These are phyloP conservation scores for Philaenus spumarius DNA, from an alignment of 1,140 invertebrate species.

Conservation along the genomic window DNA sequence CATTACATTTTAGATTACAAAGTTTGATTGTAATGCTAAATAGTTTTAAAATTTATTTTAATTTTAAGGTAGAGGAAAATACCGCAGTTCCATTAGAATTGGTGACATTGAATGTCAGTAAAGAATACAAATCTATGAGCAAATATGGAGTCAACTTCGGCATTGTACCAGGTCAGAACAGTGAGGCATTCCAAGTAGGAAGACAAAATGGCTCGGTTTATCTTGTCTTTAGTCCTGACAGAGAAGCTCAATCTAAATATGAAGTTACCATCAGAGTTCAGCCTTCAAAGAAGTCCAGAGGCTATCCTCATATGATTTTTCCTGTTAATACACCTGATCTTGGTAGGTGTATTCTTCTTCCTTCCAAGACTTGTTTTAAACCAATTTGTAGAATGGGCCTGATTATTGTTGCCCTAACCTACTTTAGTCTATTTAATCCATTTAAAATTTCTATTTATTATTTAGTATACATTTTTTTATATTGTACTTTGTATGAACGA, in stretches of 20 bases:
- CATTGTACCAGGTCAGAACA: slow-evolving; percentile 47
- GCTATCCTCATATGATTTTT: slow-evolving; percentile 58
- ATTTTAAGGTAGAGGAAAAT: slow-evolving; percentile 57
- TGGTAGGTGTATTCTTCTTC: slow-evolving; percentile 33
- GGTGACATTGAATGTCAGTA: slow-evolving; percentile 52
- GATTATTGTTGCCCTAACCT: too few species aligned
- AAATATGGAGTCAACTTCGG: slow-evolving; percentile 42
- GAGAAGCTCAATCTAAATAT: slow-evolving; percentile 56
- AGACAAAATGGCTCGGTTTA: slow-evolving; percentile 63
- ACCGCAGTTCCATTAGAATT: slow-evolving; percentile 58
- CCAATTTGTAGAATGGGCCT: too few species aligned
- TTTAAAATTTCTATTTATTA: too few species aligned
- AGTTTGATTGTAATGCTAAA: too few species aligned
- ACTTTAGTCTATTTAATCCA: too few species aligned
- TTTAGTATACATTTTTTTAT: too few species aligned
- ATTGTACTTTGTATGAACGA: too few species aligned
- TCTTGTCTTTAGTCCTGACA: slow-evolving; percentile 58
- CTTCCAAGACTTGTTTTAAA: too few species aligned
- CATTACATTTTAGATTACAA: too few species aligned
- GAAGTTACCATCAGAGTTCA: slow-evolving; percentile 62
- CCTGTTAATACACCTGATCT: slow-evolving; percentile 60
- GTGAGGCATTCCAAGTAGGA: slow-evolving; percentile 58
- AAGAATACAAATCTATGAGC: slow-evolving; percentile 24
- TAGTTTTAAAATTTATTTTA: not conserved
- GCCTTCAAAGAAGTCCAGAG: slow-evolving; percentile 50